These are phyloP conservation scores for Copidosoma floridanum DNA, from an alignment of 1,140 invertebrate species.

Conservation along the genomic window DNA sequence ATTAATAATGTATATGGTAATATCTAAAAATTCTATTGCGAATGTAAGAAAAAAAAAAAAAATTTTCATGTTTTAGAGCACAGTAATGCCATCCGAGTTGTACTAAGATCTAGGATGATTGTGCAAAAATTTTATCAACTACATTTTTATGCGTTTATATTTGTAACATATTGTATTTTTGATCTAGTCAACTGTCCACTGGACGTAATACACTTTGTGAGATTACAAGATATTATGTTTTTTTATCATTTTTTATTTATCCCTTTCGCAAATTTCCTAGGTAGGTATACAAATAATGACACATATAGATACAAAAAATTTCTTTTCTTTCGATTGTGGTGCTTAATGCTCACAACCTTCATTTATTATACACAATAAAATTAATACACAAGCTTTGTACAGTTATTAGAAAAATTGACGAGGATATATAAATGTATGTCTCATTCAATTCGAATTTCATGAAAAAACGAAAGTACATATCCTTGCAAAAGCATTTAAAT, in stretches of 20 bases:
- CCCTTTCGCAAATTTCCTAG: background rate
- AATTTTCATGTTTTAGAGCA: no score
- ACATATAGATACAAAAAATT: background rate
- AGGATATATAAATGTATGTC: background rate
- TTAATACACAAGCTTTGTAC: slow-evolving; percentile 27
- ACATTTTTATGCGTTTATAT: slow-evolving; percentile 4
- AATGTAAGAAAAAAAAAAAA: background rate
- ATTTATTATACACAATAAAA: slow-evolving; percentile 29
- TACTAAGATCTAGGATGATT: no score
- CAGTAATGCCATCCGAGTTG: no score
- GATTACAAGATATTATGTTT: no score
- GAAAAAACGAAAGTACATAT: slow-evolving; percentile 10
- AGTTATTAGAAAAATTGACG: slow-evolving; percentile 22
- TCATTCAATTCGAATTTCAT: slow-evolving; percentile 1
- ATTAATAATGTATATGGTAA: background rate
- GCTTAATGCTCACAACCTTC: slow-evolving; percentile 16
- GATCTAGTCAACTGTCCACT: slow-evolving; percentile 48
- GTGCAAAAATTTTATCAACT: background rate
- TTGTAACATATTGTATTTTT: slow-evolving; percentile 35
- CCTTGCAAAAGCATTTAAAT: slow-evolving; percentile 14
- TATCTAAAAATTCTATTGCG: background rate
- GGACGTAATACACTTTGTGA: slow-evolving; percentile 39
- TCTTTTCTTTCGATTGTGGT: slow-evolving; percentile 18
- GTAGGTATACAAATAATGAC: background rate
- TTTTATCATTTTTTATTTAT: background rate